Conservation (phyloP, 2,797 vertebrate genomes). For the Sebastiscus tertius region DNA sequence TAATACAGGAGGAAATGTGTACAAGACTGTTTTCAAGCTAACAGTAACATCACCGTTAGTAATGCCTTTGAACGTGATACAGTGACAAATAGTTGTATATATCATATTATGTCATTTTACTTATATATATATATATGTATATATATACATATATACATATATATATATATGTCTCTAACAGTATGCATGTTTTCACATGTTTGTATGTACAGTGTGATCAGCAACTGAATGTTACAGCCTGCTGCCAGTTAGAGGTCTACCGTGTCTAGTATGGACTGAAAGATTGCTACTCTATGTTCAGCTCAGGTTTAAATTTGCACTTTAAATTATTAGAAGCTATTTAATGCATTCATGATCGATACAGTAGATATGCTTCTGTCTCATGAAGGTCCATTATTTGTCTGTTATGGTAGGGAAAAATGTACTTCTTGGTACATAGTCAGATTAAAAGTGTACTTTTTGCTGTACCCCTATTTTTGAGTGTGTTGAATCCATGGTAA, state of each 20-base stretch:
- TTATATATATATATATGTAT: no score
- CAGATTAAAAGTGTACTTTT: not conserved
- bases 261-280: not conserved
- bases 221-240: not conserved
- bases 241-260: not conserved
- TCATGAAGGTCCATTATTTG: not conserved
- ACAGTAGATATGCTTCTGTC: not conserved
- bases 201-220: not conserved
- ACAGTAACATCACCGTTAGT: not conserved
- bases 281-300: not conserved
- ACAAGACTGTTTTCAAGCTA: not conserved
- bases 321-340: not conserved
- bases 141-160: no score
- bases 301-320: not conserved
- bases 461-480: conserved; percentile 5
- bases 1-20: not conserved
- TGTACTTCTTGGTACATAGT: not conserved
- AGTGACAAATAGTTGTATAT: not conserved
- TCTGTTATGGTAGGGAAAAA: not conserved
- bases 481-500: not conserved
- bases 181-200: not conserved
- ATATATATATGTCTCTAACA: not conserved
- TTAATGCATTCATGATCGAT: not conserved
- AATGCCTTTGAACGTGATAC: not conserved
- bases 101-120: not conserved